Conservation (phyloP, 2,113 vertebrate genomes). For the Phycodurus eques region DNA sequence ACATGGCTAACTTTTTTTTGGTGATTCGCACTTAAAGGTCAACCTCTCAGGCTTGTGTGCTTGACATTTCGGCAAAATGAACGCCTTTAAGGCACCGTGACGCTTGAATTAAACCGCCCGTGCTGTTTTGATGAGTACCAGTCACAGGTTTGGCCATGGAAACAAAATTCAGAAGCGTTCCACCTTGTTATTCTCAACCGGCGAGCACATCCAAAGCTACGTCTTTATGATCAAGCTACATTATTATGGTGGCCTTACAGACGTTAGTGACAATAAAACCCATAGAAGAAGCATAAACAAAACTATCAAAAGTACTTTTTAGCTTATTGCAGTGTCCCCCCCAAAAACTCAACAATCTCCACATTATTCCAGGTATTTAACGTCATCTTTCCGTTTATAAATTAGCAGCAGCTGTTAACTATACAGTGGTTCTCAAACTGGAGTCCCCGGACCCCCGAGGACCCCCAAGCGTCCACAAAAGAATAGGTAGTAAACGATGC, state of each 20-base stretch:
- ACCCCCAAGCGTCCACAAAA: not conserved
- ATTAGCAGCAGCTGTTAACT: not conserved
- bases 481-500: too few relatives aligned
- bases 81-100: conserved; percentile 2
- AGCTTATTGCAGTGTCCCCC: not conserved
- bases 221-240: not conserved
- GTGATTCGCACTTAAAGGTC: not conserved
- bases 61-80: not conserved
- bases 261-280: not conserved
- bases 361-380: not conserved
- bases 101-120: not conserved
- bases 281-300: not conserved
- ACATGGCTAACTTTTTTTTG: not conserved
- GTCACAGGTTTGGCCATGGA: not conserved
- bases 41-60: not conserved
- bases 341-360: not conserved
- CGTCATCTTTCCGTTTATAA: not conserved
- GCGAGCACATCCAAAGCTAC: not conserved
- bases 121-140: not conserved
- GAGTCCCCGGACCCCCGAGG: not conserved
- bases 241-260: not conserved
- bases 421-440: not conserved
- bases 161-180: not conserved
- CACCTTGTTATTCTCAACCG: not conserved
- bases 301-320: not conserved